Percentiles rank a stretch among this genome's conserved stretches.
These are phyloP conservation scores for Eupeodes corollae DNA, from an alignment of 1,140 invertebrate species.

Conservation along the genomic window DNA sequence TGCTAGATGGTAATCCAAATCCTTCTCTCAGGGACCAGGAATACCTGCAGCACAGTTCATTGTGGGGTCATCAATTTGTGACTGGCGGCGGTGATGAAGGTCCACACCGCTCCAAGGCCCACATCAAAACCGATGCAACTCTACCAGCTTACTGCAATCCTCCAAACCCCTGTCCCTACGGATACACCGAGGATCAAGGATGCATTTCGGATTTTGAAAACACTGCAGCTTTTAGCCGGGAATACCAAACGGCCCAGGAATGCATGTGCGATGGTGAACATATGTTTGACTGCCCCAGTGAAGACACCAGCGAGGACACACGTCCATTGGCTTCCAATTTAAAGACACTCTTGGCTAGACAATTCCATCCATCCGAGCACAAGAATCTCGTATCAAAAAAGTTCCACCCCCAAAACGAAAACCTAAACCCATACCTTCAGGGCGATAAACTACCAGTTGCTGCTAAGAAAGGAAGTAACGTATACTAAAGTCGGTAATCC, in stretches of 20 bases:
- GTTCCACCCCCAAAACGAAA: conserved; percentile 41
- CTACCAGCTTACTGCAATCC: conserved; percentile 98
- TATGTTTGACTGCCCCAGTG: conserved; percentile 83
- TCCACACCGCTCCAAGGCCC: conserved; percentile 49
- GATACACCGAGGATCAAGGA: conserved; percentile 72
- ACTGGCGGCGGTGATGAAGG: conserved; percentile 64
- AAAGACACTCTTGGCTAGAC: conserved; percentile 30
- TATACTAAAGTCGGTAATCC: no score
- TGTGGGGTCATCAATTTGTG: conserved; percentile 75
- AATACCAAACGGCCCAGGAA: conserved; percentile 85
- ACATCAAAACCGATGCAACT: conserved; percentile 81
- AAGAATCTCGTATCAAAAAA: conserved; percentile 57
- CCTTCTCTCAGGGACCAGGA: conserved; percentile 79
- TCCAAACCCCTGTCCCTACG: conserved; percentile 93
- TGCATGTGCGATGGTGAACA: conserved; percentile 98
- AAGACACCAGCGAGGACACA: conserved; percentile 16
- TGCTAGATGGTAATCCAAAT: conserved; percentile 42
- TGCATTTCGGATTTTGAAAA: conserved; percentile 91
- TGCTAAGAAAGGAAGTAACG: conserved; percentile 64
- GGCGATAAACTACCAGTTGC: conserved; percentile 76
- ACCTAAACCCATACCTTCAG: conserved; percentile 61
- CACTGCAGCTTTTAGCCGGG: conserved; percentile 86
- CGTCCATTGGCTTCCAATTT: conserved; percentile 20
- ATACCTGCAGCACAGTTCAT: conserved; percentile 74
- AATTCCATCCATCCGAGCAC: conserved; percentile 68